Percentiles rank a stretch among this genome's conserved stretches.
Conservation (phyloP, 2,113 vertebrate species). For the Aspiorhynchus laticeps region DNA sequence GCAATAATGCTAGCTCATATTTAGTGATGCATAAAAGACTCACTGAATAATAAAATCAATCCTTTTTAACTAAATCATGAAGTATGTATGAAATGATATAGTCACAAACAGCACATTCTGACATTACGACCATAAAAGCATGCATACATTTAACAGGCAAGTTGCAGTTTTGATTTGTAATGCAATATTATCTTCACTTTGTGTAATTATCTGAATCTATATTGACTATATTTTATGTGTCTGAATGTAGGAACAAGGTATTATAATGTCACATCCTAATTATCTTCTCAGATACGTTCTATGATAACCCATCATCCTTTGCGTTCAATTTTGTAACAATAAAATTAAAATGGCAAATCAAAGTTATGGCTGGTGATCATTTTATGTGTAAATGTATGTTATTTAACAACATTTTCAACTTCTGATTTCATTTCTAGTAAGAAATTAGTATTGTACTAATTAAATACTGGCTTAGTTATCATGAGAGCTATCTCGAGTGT, state of each 20-base stretch:
- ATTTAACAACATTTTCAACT: neutral
- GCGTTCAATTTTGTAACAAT: neutral
- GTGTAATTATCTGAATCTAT: neutral
- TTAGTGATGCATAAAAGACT: neutral
- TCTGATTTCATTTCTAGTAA: no score
- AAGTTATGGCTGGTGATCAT: neutral
- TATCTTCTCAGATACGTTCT: neutral
- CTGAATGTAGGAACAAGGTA: neutral
- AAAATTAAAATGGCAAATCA: neutral
- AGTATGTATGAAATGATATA: neutral
- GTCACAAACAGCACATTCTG: neutral
- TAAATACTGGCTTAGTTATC: neutral
- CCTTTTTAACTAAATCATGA: conserved; percentile 2
- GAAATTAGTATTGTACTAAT: neutral
- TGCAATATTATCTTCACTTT: neutral
- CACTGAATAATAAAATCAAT: conserved; percentile 7
- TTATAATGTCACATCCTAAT: neutral
- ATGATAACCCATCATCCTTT: neutral
- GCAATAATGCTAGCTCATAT: neutral
- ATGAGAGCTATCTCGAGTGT: neutral
- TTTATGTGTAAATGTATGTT: neutral
- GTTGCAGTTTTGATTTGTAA: neutral
- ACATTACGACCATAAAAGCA: neutral
- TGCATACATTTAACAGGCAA: neutral
- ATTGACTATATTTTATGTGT: no score